phyloP scores from a whole-genome alignment of 2,888 invertebrate species.

The Eubasilissa splendida region DNA sequence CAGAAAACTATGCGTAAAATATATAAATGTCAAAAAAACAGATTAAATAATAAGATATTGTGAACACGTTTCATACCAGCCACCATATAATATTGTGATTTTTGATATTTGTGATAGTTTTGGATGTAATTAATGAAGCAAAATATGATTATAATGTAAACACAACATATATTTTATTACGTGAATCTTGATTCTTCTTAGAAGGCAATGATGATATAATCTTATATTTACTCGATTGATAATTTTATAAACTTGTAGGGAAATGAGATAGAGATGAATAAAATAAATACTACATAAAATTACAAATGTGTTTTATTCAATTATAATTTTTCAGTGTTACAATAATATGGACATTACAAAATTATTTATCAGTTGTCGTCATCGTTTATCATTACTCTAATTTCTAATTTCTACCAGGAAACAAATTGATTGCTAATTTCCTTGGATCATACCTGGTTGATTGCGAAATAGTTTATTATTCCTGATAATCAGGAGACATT shows the following conservation, averaged over 20 bases:
- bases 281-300: constrained; percentile 8
- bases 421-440: too few species aligned
- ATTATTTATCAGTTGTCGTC: too few species aligned
- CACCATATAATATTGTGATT: constrained; percentile 55
- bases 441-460: too few species aligned
- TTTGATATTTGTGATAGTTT: constrained; percentile 57
- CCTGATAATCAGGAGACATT: too few species aligned
- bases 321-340: too few species aligned
- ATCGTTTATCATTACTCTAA: too few species aligned
- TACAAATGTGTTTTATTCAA: constrained; percentile 15
- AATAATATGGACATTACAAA: too few species aligned
- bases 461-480: too few species aligned
- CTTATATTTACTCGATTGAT: constrained; percentile 47
- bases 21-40: too few species aligned
- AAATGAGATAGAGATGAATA: constrained; percentile 13
- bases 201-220: constrained; percentile 46
- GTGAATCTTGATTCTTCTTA: constrained; percentile 49
- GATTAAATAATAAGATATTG: too few species aligned
- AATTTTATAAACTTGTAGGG: constrained; percentile 36
- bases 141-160: constrained; percentile 40
- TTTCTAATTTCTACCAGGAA: too few species aligned
- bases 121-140: constrained; percentile 46
- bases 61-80: neutral
- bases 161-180: constrained; percentile 56
- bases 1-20: too few species aligned